These are phyloP conservation scores for Patiria miniata DNA, from an alignment of 35 echinoderm and acorn worm genomes.

Conservation along the genomic window DNA sequence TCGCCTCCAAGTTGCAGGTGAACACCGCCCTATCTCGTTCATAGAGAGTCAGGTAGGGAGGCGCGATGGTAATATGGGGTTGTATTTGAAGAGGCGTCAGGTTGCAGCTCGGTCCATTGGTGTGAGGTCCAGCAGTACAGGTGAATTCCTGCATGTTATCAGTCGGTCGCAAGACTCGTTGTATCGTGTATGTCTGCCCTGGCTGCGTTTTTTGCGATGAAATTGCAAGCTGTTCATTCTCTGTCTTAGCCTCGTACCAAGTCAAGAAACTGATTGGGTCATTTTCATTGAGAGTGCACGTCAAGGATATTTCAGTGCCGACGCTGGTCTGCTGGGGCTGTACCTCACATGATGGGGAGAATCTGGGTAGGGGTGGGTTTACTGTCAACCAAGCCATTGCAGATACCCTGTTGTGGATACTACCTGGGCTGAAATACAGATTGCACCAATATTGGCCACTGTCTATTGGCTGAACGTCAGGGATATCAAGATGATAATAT, in stretches of 20 bases:
- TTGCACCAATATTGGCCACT: too few relatives aligned
- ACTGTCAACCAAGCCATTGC: neutral
- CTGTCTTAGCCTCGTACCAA: neutral
- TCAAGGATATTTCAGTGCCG: neutral
- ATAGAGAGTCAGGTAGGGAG: neutral
- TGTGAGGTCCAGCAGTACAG: neutral
- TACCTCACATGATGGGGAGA: neutral
- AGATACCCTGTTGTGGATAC: too few relatives aligned
- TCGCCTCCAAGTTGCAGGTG: neutral
- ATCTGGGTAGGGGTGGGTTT: neutral
- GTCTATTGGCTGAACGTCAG: too few relatives aligned
- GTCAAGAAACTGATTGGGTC: neutral
- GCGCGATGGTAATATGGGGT: neutral
- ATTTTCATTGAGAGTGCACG: neutral
- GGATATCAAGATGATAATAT: too few relatives aligned
- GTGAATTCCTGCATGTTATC: neutral
- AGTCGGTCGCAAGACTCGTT: neutral
- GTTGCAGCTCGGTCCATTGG: neutral
- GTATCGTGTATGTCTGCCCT: neutral
- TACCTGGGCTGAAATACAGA: too few relatives aligned
- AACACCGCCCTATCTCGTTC: neutral
- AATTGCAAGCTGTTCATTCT: neutral
- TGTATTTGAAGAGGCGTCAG: neutral
- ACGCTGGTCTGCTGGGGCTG: neutral
- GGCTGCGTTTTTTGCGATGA: neutral